Evolutionary conservation across 2,888 invertebrate genomes (phyloP), one percentile per base, ranked within the genome.

Genomic region (Acronicta aceris): DNA sequence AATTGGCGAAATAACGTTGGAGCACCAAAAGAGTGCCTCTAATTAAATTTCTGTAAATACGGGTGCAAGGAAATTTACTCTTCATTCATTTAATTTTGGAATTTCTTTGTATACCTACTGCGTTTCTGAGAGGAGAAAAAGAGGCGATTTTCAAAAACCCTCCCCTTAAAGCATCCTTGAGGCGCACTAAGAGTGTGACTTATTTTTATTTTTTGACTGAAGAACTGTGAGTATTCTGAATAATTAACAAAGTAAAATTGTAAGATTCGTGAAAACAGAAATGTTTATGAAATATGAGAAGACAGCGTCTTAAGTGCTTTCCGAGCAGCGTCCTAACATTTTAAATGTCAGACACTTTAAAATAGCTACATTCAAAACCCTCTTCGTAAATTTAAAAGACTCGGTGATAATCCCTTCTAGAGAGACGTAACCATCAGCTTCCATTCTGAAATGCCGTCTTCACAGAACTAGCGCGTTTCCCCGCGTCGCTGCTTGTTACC

Each of bases 11-110:
- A 3, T 21, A 2, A 78, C 80, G 52, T 71, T 74, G 74, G 74
- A 78, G 74, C 75, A 70, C 63, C 66, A 59, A 74, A 73, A 79
- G 75, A 82, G 76, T 66, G 80, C 74, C 71, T 81, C 83, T 88
- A 89, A 90, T 90, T 87, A 88, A 85, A 87, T 88, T 86, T 86
- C 78, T 78, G 83, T 81, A 82, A 86, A 87, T 83, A 86, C 75
- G 74, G 67, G 71, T 79, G 83, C 82, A 83, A 79, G 74, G 71
- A 73, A 81, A 81, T 81, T 81, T 79, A 78, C 78, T 71, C n/a
- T n/a, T n/a, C n/a, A n/a, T n/a, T n/a, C n/a, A 80, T 85, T 85
- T 84, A 76, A 79, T 81, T 83, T 81, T 51, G 72, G 76, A 72
- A 77, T 77, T 81, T 80, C 71, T 86, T 83, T 83, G 78, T 76